Base-by-base conservation (phyloP, 2,888 invertebrate species). In the Drosophila maculinotata region DNA sequence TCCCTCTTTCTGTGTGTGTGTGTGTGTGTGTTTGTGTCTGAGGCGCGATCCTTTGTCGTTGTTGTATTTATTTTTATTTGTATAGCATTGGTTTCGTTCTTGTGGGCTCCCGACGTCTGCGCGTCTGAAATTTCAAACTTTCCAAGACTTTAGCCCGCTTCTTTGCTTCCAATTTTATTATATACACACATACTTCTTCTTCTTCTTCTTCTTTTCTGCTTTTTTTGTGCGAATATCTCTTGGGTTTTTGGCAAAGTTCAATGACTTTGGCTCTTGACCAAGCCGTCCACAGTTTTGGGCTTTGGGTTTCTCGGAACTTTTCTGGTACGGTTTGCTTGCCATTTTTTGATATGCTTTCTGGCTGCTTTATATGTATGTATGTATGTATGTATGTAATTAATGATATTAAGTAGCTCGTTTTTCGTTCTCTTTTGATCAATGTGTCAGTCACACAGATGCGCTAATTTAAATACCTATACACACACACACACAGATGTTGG, bases 101-200 rank as follows among this genome's bases (percentile, higher is more conserved):
- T 54, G 48, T 45, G 60, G 33, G 45, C 51, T 54, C 30, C 58
- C 62, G 69, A 57, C 73, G 77, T 73, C 88, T 81, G 83, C 69
- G 54, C 87, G 88, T 88, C 84, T 84, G 88, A 84, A 84, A 84
- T 87, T 84, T 84, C 82, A 87, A 84, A 88, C 87, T 86, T 76
- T 72, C 75, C 71, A 67, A 60, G 56, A 58, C 31, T 35, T 58
- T 31, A 39, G 38, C 38, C 25, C 38, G 57, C 44, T 58, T 36
- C 45, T 69, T 51, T 56, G 23, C 14, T 35, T 35, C 35, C 59
- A 38, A 39, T 36, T 53, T 48, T 31, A 23, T 63, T n/a, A n/a
- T n/a, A n/a, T n/a, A n/a, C n/a, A n/a, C n/a, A n/a, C n/a, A n/a
- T n/a, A n/a, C n/a, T n/a, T n/a, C 44, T 58, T 36, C 45, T 69